Evolutionary conservation across 2,113 vertebrate genomes (phyloP), one percentile per base, ranked within the genome.

Genomic region (Vulpes ferrilata): DNA sequence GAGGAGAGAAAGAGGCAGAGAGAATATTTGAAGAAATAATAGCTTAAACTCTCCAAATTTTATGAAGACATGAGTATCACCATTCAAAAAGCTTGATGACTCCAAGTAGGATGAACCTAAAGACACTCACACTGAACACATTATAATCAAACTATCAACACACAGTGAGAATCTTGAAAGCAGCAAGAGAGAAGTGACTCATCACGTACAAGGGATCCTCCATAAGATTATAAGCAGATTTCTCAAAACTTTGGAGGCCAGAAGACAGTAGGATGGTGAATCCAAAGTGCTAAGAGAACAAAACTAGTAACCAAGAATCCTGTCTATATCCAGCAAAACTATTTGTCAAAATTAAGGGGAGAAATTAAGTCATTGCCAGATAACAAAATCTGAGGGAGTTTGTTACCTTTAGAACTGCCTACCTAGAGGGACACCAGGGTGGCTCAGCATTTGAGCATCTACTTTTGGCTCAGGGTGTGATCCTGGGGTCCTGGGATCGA

Each of bases 311-410:
- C 43, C 19, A 89, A 89, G 71, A 89, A 48, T 23, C 7, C 27
- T 76, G 22, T 62, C 38, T 51, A 22, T 62, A 32, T 32, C 27
- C 5, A n/a, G 12, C 35, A 65, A 81, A 88, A 76, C 32, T 64
- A 5, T 59, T 59, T 87, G 78, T 93, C 84, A 65, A 6, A 93
- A 88, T 35, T 74, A 59, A 88, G 67, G 67, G 57, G 25, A 78
- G 48, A 93, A 74, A 67, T 88, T 74, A 82, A 93, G 38, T 88
- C 60, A 67, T 60, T 76, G 32, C 67, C 51, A 88, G 59, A 67
- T 76, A 76, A 83, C 27, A 90, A 88, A 80, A 88, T 30, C 85
- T 83, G 57, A 82, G 11, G 27, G 25, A n/a, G 15, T 73, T 71
- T 88, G 76, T 35, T 62, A 38, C 30, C 38, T 51, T 19, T 59